phyloP scores from a whole-genome alignment of 2,888 invertebrate genomes.

The Branchellion lobata region DNA sequence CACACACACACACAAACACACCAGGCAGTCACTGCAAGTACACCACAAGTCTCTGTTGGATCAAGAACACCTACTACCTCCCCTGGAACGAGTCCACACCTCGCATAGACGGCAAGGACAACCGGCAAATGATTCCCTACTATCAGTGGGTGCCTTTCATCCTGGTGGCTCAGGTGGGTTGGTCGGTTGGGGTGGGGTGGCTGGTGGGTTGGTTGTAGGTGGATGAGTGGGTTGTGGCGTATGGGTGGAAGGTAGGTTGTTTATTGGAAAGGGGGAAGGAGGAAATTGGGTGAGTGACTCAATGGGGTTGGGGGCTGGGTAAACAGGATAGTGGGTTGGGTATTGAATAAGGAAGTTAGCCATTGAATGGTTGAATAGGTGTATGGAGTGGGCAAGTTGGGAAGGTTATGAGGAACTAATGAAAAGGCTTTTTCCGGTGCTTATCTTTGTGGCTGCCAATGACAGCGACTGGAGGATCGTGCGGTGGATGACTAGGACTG shows the following conservation, averaged over 20 bases:
- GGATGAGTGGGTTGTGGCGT: background rate
- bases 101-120: constrained; percentile 43
- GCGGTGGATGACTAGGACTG: too few relatives aligned
- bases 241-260: background rate
- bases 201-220: background rate
- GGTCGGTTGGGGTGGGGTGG: background rate
- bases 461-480: too few relatives aligned
- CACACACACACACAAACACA: background rate
- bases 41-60: constrained; percentile 53
- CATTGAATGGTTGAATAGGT: too few relatives aligned
- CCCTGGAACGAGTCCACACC: constrained; percentile 50
- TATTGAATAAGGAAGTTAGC: too few relatives aligned
- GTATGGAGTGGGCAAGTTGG: too few relatives aligned
- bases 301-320: too few relatives aligned
- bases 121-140: constrained; percentile 53
- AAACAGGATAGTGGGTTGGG: too few relatives aligned
- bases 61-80: constrained; percentile 53
- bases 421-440: too few relatives aligned
- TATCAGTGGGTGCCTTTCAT: constrained; percentile 58
- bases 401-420: too few relatives aligned
- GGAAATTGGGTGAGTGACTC: background rate
- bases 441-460: too few relatives aligned
- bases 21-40: constrained; percentile 44
- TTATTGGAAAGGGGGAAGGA: background rate
- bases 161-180: constrained; percentile 54